phyloP scores from a whole-genome alignment of 2,888 invertebrate genomes.

The Lobophora halterata region DNA sequence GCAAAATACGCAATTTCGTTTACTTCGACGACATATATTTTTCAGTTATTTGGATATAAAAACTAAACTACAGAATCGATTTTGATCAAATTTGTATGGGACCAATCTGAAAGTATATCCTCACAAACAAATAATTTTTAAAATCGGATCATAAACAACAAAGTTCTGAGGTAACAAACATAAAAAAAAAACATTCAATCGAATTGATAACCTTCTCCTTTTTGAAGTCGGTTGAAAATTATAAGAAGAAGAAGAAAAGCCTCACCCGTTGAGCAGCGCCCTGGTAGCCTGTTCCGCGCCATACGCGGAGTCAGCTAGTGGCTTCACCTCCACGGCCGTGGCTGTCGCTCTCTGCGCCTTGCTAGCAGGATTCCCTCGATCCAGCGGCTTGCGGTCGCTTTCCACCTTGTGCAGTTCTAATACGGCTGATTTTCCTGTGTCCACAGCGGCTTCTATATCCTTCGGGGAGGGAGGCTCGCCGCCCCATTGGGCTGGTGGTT shows the following conservation, averaged over 20 bases:
- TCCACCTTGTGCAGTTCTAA: constrained; percentile 79
- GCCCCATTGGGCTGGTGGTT: constrained; percentile 47
- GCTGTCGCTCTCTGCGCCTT: constrained; percentile 86
- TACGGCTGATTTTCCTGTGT: constrained; percentile 80
- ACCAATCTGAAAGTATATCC: too few relatives aligned
- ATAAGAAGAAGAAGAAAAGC: not conserved
- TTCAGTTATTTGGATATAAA: too few relatives aligned
- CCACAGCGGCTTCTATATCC: constrained; percentile 72
- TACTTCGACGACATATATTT: too few relatives aligned
- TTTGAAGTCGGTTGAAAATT: too few relatives aligned
- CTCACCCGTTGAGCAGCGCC: constrained; percentile 76
- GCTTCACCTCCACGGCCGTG: constrained; percentile 81
- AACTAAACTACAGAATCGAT: too few relatives aligned
- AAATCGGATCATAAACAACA: too few relatives aligned
- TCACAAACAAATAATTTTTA: too few relatives aligned
- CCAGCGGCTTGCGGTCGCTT: constrained; percentile 62
- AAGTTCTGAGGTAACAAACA: too few relatives aligned
- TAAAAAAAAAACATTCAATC: too few relatives aligned
- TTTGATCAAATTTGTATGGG: too few relatives aligned
- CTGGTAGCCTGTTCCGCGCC: constrained; percentile 86
- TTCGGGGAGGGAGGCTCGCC: constrained; percentile 47
- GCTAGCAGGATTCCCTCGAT: constrained; percentile 82
- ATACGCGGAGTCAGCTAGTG: constrained; percentile 84
- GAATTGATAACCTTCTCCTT: too few relatives aligned
- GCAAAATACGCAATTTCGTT: too few relatives aligned